Conservation (phyloP, 2,797 vertebrate genomes). For the Acridotheres tristis region DNA sequence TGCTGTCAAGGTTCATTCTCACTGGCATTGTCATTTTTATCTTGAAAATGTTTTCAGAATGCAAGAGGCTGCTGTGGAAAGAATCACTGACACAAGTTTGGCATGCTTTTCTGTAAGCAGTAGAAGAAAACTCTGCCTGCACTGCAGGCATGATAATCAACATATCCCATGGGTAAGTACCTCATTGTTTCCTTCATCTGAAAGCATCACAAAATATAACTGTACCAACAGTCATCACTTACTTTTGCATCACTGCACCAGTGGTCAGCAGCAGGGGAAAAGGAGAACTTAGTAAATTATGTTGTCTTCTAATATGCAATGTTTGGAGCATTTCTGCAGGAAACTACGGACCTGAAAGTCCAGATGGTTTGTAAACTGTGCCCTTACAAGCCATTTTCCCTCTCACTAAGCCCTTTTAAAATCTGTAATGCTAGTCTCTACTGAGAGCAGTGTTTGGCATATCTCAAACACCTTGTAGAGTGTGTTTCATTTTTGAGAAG, state of each 20-base stretch:
- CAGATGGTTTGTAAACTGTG: not conserved
- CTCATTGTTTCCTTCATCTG: not conserved
- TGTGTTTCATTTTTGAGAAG: not conserved
- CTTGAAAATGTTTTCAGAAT: conserved; percentile 47
- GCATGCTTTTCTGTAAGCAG: not conserved
- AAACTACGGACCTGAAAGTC: not conserved
- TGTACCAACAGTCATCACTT: not conserved
- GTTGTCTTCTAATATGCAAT: not conserved
- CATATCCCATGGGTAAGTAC: not conserved
- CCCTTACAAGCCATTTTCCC: not conserved
- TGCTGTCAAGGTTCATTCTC: conserved; percentile 50
- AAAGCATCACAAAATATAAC: not conserved
- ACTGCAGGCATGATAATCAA: not conserved
- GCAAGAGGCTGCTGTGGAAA: conserved; percentile 14
- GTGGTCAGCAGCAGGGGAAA: not conserved
- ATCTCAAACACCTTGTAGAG: not conserved
- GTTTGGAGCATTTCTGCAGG: not conserved
- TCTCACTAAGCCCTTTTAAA: conserved; percentile 1
- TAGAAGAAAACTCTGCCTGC: conserved; percentile 27
- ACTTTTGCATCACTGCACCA: not conserved
- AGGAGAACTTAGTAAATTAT: not conserved
- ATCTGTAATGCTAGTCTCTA: not conserved
- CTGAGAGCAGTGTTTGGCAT: not conserved
- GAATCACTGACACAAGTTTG: not conserved
- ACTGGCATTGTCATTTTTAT: conserved; percentile 49